phyloP scores from a whole-genome alignment of 2,797 vertebrate species.

The Margarornis squamiger region DNA sequence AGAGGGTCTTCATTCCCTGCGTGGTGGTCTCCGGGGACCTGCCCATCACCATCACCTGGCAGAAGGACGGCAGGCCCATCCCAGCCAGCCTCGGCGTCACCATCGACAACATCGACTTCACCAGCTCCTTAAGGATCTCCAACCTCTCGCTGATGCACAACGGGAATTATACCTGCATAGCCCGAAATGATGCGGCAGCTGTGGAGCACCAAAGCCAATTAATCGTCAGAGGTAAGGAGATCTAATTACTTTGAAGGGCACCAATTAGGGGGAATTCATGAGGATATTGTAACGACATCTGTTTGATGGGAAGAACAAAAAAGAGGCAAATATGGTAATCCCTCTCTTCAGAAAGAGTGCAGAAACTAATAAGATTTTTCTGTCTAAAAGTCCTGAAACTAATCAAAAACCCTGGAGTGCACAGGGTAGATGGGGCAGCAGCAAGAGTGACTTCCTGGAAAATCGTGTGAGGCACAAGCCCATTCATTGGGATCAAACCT shows the following conservation, averaged over 20 bases:
- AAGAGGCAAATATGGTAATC: neutral
- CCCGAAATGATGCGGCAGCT: constrained; percentile 92
- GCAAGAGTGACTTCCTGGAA: neutral
- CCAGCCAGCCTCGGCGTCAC: constrained; percentile 93
- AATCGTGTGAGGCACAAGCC: neutral
- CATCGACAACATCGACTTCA: constrained; percentile 99
- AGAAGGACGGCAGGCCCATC: constrained; percentile 94
- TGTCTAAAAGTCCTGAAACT: neutral
- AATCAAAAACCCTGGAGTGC: neutral
- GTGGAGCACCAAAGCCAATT: constrained; percentile 97
- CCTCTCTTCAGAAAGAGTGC: neutral
- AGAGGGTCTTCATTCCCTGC: constrained; percentile 96
- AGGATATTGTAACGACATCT: neutral
- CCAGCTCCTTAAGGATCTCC: constrained; percentile 95
- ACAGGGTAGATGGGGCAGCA: neutral
- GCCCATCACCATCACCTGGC: constrained; percentile 97
- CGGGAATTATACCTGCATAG: constrained; percentile 98
- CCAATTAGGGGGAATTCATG: neutral
- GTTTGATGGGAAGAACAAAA: neutral
- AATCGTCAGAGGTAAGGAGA: constrained; percentile 90
- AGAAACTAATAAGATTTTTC: neutral
- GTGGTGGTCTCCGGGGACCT: constrained; percentile 97
- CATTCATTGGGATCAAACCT: neutral
- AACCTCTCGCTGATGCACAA: constrained; percentile 97
- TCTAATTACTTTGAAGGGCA: neutral